Evolutionary conservation across 2,797 vertebrate genomes (phyloP), one percentile per base, ranked within the genome.

Genomic region (Australoheros facetus): DNA sequence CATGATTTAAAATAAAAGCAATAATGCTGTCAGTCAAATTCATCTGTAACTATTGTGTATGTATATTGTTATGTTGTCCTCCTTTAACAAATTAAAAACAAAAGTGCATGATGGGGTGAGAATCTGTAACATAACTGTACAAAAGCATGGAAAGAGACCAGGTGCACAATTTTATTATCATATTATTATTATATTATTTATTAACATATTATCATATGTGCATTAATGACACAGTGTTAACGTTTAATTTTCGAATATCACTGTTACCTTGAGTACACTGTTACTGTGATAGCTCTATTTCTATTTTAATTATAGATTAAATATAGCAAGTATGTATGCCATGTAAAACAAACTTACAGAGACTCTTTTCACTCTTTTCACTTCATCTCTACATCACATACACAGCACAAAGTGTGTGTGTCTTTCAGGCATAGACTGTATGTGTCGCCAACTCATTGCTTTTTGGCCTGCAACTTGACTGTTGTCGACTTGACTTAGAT

Each of bases 181-280:
- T 26, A 26, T 26, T 26, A 26, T 26, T 26, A 26, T 26, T 26
- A 26, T 26, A 26, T 26, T 26, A 26, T 26, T 26, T 26, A 26
- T 26, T 26, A 26, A 26, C 26, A 30, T 30, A 64, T 64, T 45
- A 17, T 17, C 14, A 17, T 11, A 14, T 56, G 23, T 14, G 23
- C 55, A 45, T 28, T 48, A 48, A 16, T 8, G 17, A 19, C 42
- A 26, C 26, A 30, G 17, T 30, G 19, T 13, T 30, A 17, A 69
- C 28, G 30, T 51, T 28, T 0, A 19, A 3, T 28, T 48, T 66
- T 48, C 0, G 7, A 28, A 48, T 48, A 66, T 28, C 23, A 66
- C 21, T 45, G 60, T 48, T 26, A 3, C 45, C 26, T 10, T 37
- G 34, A 37, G 39, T 28, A 11, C 7, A 55, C 4, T 10, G 10